phyloP scores from a whole-genome alignment of 35 echinoderm and acorn worm species.

The Anneissia japonica region DNA sequence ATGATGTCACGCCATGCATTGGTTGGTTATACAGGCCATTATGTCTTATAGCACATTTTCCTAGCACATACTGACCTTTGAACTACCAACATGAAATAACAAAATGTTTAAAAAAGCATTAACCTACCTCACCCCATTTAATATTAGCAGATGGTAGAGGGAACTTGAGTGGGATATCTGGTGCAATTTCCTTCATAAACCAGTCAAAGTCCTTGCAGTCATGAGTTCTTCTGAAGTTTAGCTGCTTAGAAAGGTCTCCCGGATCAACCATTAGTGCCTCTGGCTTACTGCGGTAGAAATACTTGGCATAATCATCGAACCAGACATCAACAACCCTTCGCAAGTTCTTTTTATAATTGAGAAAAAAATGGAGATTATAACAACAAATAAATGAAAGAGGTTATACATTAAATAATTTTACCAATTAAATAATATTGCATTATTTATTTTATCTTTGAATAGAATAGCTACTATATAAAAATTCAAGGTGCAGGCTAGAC shows the following conservation, averaged over 20 bases:
- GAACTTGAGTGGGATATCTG: constrained; percentile 76
- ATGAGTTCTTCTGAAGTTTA: constrained; percentile 53
- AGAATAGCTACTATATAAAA: too few relatives aligned
- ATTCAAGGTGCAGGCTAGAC: too few relatives aligned
- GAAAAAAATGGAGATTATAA: too few relatives aligned
- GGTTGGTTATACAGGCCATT: too few relatives aligned
- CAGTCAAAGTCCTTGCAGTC: constrained; percentile 73
- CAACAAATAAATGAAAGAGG: too few relatives aligned
- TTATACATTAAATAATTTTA: too few relatives aligned
- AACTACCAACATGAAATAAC: not conserved
- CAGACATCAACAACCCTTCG: constrained; percentile 93
- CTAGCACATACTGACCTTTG: too few relatives aligned
- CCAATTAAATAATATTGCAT: too few relatives aligned
- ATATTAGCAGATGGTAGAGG: constrained; percentile 73
- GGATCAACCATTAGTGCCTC: constrained; percentile 59
- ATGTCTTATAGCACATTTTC: too few relatives aligned
- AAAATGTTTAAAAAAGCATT: not conserved
- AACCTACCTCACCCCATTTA: constrained; percentile 86
- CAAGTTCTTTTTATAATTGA: too few relatives aligned
- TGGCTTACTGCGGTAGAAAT: constrained; percentile 98
- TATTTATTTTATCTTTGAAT: too few relatives aligned
- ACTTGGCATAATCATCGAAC: constrained; percentile 98
- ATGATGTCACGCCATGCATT: too few relatives aligned
- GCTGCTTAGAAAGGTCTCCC: constrained; percentile 74
- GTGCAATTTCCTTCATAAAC: constrained; percentile 97